These are phyloP conservation scores for Zhengitettix transpicula DNA, from an alignment of 2,888 invertebrate species.

Conservation along the genomic window DNA sequence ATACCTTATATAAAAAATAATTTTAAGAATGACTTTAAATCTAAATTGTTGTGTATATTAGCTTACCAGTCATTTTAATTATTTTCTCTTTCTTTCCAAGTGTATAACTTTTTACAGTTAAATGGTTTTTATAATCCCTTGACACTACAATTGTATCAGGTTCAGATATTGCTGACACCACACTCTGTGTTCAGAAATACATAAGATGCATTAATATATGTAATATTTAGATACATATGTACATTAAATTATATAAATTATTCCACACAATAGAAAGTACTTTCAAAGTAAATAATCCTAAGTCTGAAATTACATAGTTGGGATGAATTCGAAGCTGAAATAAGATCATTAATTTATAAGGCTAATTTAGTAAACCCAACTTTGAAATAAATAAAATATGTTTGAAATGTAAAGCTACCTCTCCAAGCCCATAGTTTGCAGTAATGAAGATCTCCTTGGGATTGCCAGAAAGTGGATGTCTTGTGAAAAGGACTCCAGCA, in stretches of 20 bases:
- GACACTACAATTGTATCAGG: slow-evolving; percentile 53
- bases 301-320: too few species aligned
- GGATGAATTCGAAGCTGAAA: too few species aligned
- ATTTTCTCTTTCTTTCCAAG: slow-evolving; percentile 38
- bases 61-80: slow-evolving; percentile 27
- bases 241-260: too few species aligned
- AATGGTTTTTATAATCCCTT: slow-evolving; percentile 28
- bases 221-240: too few species aligned
- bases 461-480: slow-evolving; percentile 56
- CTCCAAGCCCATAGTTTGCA: slow-evolving; percentile 69
- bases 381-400: too few species aligned
- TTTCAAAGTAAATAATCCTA: too few species aligned
- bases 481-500: slow-evolving; percentile 65
- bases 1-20: too few species aligned
- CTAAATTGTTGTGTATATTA: too few species aligned
- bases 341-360: too few species aligned
- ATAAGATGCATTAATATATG: not conserved
- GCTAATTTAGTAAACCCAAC: too few species aligned
- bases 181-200: slow-evolving; percentile 35
- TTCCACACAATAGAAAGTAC: too few species aligned
- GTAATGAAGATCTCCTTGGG: slow-evolving; percentile 51
- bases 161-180: slow-evolving; percentile 61
- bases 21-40: too few species aligned
- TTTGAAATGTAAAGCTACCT: slow-evolving; percentile 31
- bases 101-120: slow-evolving; percentile 30